Base-by-base conservation (phyloP, 2,797 vertebrate genomes). In the Lepilemur septentrionalis region DNA sequence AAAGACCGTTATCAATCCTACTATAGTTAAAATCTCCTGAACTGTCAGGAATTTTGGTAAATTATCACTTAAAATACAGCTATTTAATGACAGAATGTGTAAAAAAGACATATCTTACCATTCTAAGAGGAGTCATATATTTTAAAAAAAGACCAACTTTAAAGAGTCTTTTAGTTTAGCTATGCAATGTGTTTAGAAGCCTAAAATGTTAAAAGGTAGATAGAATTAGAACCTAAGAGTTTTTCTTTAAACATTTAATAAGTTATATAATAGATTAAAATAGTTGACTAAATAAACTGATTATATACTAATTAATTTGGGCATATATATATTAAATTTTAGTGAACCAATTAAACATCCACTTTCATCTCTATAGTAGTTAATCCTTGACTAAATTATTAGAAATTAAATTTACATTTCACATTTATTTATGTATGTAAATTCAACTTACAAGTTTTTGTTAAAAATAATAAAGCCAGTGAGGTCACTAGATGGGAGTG, bases 31-130 rank as follows among this genome's bases (percentile, higher is more conserved):
- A 97, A 95, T 93, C 95, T 95, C 95, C 92, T 92, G 50, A 86
- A 97, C 91, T 98, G 88, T 97, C 95, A 97, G 38, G 63, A 80
- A 69, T 41, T 35, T 87, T 22, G 11, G 25, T 50, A 95, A 96
- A 97, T 97, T 90, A 97, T 97, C 97, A 97, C 97, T 98, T 67
- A 2, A 96, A 97, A 90, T 89, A 92, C 57, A 97, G 96, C 95
- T 96, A 92, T 91, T 96, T 97, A 98, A 96, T 97, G 93, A 97
- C 84, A 98, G 84, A 92, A 97, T 97, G 93, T 95, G 80, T 96
- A 96, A 76, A 89, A 97, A 94, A 93, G 82, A 80, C 67, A 87
- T 91, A 94, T 88, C 89, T 96, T 94, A 70, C 89, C 63, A 92
- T 98, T 95, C 96, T 97, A 18, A 1, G 82, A 95, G 92, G 93